phyloP scores from a whole-genome alignment of 2,797 vertebrate genomes.

The Acanthurus lineatus region DNA sequence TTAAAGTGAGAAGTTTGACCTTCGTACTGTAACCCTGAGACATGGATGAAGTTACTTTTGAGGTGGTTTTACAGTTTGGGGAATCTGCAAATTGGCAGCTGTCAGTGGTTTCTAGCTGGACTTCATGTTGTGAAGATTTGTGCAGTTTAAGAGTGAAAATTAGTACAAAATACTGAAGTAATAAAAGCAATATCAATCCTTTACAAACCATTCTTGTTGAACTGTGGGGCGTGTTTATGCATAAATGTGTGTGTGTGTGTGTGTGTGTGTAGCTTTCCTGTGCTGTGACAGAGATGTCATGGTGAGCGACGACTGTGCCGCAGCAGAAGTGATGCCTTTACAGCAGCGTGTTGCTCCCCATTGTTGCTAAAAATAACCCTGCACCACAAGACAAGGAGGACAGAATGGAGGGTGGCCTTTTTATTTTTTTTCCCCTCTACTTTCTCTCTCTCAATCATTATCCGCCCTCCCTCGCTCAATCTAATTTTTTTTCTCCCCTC shows the following conservation, averaged over 20 bases:
- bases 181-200: constrained; percentile 23
- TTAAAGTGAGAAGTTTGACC: constrained; percentile 40
- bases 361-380: constrained; percentile 85
- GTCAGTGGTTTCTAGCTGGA: constrained; percentile 1
- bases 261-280: constrained; percentile 33
- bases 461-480: constrained; percentile 52
- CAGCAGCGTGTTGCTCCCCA: constrained; percentile 78
- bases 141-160: neutral
- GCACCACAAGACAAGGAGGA: constrained; percentile 74
- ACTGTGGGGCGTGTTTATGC: constrained; percentile 8
- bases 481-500: constrained; percentile 53
- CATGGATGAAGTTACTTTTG: neutral
- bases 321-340: constrained; percentile 81
- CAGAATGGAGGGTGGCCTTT: constrained; percentile 51
- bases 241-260: constrained; percentile 16
- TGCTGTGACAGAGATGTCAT: constrained; percentile 70
- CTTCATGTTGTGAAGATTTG: constrained; percentile 17
- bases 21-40: constrained; percentile 31
- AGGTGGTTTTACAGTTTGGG: neutral
- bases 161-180: neutral
- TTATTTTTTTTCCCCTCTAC: constrained; percentile 17
- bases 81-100: constrained; percentile 1
- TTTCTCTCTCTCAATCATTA: constrained; percentile 52
- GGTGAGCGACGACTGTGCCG: constrained; percentile 73
- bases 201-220: constrained; percentile 16